Evolutionary conservation across 2,113 vertebrate species (phyloP).

Genomic region (Rana temporaria): DNA sequence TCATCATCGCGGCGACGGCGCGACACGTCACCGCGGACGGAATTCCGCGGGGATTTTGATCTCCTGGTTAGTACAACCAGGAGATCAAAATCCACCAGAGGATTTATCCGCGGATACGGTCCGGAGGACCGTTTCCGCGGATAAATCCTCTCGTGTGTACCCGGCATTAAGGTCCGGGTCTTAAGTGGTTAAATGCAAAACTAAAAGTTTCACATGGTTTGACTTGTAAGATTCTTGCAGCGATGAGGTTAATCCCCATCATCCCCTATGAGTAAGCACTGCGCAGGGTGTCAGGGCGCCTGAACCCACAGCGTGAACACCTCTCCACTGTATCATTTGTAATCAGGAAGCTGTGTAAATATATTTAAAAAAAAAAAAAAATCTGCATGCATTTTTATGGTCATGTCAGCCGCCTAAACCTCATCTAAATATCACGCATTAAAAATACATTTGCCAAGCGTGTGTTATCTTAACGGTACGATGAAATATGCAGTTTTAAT

Average conservation of each 20-base stretch:
- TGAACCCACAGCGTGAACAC: background rate
- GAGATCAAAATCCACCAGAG: too few relatives aligned
- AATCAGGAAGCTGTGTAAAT: constrained; percentile 14
- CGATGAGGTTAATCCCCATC: background rate
- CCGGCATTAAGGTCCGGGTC: too few relatives aligned
- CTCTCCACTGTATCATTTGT: background rate
- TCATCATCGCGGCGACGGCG: too few relatives aligned
- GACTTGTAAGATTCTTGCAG: background rate
- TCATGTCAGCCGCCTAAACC: constrained; percentile 19
- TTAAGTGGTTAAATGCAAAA: too few relatives aligned
- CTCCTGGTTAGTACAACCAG: too few relatives aligned
- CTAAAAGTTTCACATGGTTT: background rate
- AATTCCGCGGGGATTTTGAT: too few relatives aligned
- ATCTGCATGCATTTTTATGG: background rate
- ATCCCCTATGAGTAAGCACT: background rate
- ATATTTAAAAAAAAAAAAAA: background rate
- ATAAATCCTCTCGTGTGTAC: too few relatives aligned
- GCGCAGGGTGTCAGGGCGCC: background rate
- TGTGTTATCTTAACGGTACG: constrained; percentile 14
- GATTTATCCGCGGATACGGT: too few relatives aligned
- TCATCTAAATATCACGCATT: constrained; percentile 47
- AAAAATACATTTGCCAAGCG: constrained; percentile 43
- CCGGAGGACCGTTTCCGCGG: too few relatives aligned
- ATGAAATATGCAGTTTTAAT: constrained; percentile 52
- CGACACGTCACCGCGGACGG: too few relatives aligned